Evolutionary conservation across 2,797 vertebrate species (phyloP).

Genomic region (Smutsia gigantea): DNA sequence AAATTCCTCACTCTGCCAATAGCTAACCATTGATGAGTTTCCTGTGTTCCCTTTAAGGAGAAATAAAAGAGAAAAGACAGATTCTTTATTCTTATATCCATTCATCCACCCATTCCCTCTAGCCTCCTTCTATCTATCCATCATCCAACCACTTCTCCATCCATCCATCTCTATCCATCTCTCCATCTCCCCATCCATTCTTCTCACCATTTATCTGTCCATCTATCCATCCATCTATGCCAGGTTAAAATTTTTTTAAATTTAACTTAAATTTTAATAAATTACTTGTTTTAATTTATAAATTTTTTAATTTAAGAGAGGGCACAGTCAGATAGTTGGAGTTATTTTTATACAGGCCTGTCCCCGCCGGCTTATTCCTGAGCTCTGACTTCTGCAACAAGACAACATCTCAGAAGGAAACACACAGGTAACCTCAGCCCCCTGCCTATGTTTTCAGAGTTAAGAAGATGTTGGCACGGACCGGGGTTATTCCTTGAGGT

Average conservation of each 20-base stretch:
- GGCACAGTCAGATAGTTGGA: no score
- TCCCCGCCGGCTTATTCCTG: neutral
- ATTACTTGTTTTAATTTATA: no score
- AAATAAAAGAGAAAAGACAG: neutral
- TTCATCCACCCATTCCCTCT: no score
- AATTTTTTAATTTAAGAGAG: neutral
- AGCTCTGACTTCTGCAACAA: neutral
- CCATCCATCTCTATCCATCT: neutral
- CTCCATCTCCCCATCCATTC: neutral
- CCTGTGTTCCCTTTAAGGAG: neutral
- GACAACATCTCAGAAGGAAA: neutral
- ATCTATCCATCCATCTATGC: neutral
- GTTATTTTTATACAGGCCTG: neutral
- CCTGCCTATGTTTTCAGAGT: neutral
- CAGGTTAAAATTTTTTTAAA: neutral
- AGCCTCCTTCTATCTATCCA: no score
- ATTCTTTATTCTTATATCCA: neutral
- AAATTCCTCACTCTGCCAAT: neutral
- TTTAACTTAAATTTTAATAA: no score
- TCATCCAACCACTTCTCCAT: no score
- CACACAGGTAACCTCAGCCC: no score
- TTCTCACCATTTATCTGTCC: no score
- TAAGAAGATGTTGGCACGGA: neutral
- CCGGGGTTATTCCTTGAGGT: neutral
- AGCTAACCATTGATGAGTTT: neutral